A percentile compares a stretch with the other conserved stretches of the same genome.
Evolutionary conservation across 2,888 invertebrate species (phyloP).

Genomic region (Drosophila crucigera): DNA sequence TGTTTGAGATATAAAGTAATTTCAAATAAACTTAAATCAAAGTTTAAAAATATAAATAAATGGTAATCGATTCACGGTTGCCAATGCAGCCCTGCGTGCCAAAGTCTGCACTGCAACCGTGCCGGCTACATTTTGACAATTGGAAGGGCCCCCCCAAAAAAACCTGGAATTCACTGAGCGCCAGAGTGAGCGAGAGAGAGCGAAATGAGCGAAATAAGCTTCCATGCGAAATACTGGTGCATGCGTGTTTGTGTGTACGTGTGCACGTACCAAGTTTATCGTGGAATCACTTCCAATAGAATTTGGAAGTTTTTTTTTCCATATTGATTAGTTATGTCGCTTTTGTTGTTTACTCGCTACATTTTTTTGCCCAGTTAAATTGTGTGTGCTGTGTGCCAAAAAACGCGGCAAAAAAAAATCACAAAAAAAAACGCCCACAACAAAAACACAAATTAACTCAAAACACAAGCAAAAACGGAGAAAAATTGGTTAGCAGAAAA

Average conservation of each 20-base stretch:
- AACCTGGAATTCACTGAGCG: slow-evolving; percentile 33
- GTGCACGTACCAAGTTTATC: slow-evolving; percentile 50
- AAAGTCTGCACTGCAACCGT: slow-evolving; percentile 35
- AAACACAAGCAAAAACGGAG: slow-evolving; percentile 1
- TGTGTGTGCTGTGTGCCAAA: slow-evolving; percentile 65
- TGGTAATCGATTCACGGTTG: slow-evolving; percentile 12
- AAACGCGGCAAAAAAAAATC: slow-evolving; percentile 58
- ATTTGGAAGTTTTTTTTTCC: slow-evolving; percentile 84
- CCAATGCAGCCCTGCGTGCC: slow-evolving; percentile 26
- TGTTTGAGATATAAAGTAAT: neutral
- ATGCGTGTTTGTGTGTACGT: slow-evolving; percentile 56
- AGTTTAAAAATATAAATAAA: neutral
- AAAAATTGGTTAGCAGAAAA: slow-evolving; percentile 15
- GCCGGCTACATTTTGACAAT: slow-evolving; percentile 62
- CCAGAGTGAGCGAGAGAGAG: slow-evolving; percentile 26
- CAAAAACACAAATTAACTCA: slow-evolving; percentile 2
- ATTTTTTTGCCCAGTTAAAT: slow-evolving; percentile 76
- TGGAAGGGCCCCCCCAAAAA: slow-evolving; percentile 41
- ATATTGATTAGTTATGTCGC: slow-evolving; percentile 85
- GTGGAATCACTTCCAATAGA: slow-evolving; percentile 66
- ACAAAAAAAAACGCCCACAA: slow-evolving; percentile 20
- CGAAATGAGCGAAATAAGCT: slow-evolving; percentile 39
- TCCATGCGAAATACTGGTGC: slow-evolving; percentile 68
- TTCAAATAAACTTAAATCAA: neutral
- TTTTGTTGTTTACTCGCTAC: slow-evolving; percentile 85